Base-by-base conservation (phyloP, 1,140 invertebrate genomes). In the Lepidurus arcticus region DNA sequence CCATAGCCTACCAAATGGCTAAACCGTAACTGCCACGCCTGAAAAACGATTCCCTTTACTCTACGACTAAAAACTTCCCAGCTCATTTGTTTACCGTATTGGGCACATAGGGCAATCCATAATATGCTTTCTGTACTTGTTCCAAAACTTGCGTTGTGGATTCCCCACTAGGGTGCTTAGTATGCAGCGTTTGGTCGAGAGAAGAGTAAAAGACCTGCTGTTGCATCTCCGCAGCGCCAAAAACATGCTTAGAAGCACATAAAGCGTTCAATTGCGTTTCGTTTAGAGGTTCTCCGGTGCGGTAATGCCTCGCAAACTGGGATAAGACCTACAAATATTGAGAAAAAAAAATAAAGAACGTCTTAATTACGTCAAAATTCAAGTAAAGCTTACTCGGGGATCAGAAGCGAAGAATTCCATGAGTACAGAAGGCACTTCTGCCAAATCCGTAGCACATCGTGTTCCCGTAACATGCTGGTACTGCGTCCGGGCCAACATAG, bases 381-480 rank as follows among this genome's bases (percentile, higher is more conserved):
- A 78, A 75, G 1, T 43, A 53, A 21, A 42, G 24, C 81, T 81
- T 83, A 95, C 94, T 81, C 93, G 87, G 1, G 93, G 92, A 88
- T 98, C 94, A 75, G 89, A 90, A 42, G 95, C 93, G 88, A 99
- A 99, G 85, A 95, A 97, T 87, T 99, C 98, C 96, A 99, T 98
- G 21, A 99, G 87, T 79, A 98, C 92, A 74, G 96, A 98, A 42
- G 98, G 98, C 44, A 99, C 94, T 89, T 99, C 98, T 6, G 98
- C 98, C 84, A 99, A 94, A 87, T 99, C 98, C 7, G 97, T 98
- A 47, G 93, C 91, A 85, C 97, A 99, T 80, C 98, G 88, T 1
- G 98, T 99, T 79, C 97, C 97, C 42, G 96, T 95, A 21, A 98
- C 94, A 86, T 99, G 97, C 86, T 99, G 98, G 87, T 98, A 97